Conservation (phyloP, 2,113 vertebrate genomes). For the Albula goreensis region DNA sequence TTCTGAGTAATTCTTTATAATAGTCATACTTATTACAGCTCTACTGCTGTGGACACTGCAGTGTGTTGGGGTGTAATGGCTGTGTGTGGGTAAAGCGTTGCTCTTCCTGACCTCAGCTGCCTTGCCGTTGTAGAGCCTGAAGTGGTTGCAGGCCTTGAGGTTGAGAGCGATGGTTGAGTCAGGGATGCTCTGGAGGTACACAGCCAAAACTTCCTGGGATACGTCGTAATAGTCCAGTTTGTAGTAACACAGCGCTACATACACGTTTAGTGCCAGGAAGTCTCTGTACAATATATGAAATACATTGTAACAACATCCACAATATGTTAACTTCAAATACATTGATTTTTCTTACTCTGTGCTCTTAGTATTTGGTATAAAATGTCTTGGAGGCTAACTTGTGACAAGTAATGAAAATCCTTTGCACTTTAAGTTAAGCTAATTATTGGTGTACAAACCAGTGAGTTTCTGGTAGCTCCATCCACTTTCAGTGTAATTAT, state of each 20-base stretch:
- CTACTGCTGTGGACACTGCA: neutral
- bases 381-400: too few species aligned
- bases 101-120: slow-evolving; percentile 85
- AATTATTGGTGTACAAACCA: too few species aligned
- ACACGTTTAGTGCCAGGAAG: slow-evolving; percentile 92
- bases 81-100: neutral
- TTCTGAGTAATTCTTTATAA: neutral
- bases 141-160: slow-evolving; percentile 96
- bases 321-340: neutral
- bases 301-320: neutral
- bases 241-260: slow-evolving; percentile 97
- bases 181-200: slow-evolving; percentile 92
- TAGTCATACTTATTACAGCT: neutral
- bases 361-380: too few species aligned
- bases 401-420: too few species aligned
- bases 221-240: slow-evolving; percentile 97
- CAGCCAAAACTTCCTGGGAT: slow-evolving; percentile 92
- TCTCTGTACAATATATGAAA: slow-evolving; percentile 68
- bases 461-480: too few species aligned
- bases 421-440: too few species aligned
- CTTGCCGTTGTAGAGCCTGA: slow-evolving; percentile 93
- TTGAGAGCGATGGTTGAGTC: slow-evolving; percentile 97
- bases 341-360: too few species aligned
- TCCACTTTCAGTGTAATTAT: neutral
- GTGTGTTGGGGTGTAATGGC: neutral